Evolutionary conservation across 2,888 invertebrate genomes (phyloP), one percentile per base, ranked within the genome.

Genomic region (Neoaliturus tenellus): DNA sequence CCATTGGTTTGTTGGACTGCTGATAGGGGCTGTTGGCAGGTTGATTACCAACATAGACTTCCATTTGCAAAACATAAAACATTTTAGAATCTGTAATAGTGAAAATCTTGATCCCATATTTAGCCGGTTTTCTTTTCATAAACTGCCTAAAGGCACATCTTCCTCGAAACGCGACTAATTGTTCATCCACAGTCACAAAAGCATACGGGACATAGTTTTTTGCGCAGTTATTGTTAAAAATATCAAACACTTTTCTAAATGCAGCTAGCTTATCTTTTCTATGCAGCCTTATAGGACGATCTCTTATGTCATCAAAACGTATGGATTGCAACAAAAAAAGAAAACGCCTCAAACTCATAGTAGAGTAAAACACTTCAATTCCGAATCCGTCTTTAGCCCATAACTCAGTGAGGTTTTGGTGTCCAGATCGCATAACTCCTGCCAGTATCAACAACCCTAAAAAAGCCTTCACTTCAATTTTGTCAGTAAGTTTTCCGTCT

Each of bases 41-140:
- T 35, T 82, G 82, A 12, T 41, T 69, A 25, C 82, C 82, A 25
- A 82, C 82, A 48, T 71, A 82, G 12, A 82, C 51, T 71, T 82
- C 73, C 82, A 82, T 82, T 5, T 25, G 35, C 39, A 55, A 31
- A 20, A 82, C 73, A 73, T 82, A 82, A 20, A 82, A 82, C 35
- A 82, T 33, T 82, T 33, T 82, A n/a, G 82, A 48, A 82, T 82
- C 82, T 12, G 82, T 82, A 23, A 82, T 23, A 8, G 82, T 82
- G 28, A 82, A 82, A 33, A 82, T 55, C 35, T 82, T 73, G 25
- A 82, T 31, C 17, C 82, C 82, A 23, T 73, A 82, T 39, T 82
- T 82, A 20, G 82, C 82, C 20, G 82, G 82, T 55, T 82, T 82
- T 51, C 73, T 82, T 51, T 71, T 82, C 82, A 82, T 82, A 48